Conservation (phyloP, 2,797 vertebrate species). For the Rallus crepitans region DNA sequence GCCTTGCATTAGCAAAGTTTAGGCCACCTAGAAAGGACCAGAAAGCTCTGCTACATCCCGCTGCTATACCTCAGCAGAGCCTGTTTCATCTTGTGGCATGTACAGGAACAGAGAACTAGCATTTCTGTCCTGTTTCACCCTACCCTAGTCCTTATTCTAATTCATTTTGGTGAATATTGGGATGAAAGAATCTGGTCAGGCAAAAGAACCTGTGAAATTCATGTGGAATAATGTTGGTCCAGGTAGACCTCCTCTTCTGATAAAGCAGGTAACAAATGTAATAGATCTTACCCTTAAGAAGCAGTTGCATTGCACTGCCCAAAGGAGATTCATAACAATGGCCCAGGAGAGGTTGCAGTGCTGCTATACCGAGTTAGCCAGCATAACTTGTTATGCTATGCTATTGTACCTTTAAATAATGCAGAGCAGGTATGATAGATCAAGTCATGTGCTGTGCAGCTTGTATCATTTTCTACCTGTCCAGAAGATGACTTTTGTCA, state of each 20-base stretch:
- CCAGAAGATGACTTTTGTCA: background rate
- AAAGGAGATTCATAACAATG: background rate
- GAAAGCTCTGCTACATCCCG: background rate
- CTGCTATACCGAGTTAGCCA: background rate
- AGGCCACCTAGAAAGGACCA: background rate
- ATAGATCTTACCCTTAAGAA: background rate
- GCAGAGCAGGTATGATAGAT: background rate
- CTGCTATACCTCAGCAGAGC: background rate
- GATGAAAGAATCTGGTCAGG: background rate
- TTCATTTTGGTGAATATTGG: background rate
- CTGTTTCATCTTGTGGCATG: background rate
- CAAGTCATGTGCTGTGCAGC: background rate
- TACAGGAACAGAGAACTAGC: background rate
- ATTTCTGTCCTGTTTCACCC: background rate
- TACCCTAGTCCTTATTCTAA: background rate
- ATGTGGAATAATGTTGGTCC: background rate
- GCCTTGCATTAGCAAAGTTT: background rate
- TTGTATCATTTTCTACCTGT: background rate
- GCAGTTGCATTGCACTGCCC: background rate
- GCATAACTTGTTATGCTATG: background rate
- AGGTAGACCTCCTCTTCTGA: background rate
- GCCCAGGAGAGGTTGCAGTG: background rate
- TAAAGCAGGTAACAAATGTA: background rate
- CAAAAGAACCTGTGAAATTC: background rate
- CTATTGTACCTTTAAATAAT: background rate